Conservation (phyloP, 2,113 vertebrate genomes). For the Cebus imitator region DNA sequence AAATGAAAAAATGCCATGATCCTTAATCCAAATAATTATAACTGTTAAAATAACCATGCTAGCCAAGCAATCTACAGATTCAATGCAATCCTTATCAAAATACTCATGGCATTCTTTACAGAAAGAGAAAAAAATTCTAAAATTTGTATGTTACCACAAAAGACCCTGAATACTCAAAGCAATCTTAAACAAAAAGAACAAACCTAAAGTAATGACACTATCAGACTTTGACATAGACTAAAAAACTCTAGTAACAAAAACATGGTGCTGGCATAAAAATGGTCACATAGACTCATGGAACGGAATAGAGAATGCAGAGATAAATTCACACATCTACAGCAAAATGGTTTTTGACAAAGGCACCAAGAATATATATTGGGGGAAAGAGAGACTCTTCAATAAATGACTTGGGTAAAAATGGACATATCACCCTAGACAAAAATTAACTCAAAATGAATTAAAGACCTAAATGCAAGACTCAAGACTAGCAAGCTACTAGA, state of each 20-base stretch:
- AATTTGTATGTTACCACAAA: too few species aligned
- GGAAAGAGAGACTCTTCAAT: background rate
- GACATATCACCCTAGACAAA: background rate
- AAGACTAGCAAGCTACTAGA: background rate
- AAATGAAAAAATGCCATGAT: too few species aligned
- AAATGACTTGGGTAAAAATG: background rate
- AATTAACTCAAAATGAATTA: background rate
- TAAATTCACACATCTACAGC: background rate
- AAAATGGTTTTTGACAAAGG: background rate
- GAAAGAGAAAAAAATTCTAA: too few species aligned
- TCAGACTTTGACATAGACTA: too few species aligned
- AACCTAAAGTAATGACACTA: too few species aligned
- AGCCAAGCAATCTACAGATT: too few species aligned
- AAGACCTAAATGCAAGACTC: background rate
- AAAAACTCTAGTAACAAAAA: background rate
- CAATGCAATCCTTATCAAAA: too few species aligned
- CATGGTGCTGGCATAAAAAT: background rate
- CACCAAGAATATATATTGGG: background rate
- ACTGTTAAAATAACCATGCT: too few species aligned
- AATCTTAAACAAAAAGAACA: too few species aligned
- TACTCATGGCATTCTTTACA: too few species aligned
- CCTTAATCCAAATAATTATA: too few species aligned
- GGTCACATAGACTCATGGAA: background rate
- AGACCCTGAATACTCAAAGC: too few species aligned
- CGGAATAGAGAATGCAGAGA: background rate